Evolutionary conservation across 2,113 vertebrate genomes (phyloP).

Genomic region (Actenoides hombroni): DNA sequence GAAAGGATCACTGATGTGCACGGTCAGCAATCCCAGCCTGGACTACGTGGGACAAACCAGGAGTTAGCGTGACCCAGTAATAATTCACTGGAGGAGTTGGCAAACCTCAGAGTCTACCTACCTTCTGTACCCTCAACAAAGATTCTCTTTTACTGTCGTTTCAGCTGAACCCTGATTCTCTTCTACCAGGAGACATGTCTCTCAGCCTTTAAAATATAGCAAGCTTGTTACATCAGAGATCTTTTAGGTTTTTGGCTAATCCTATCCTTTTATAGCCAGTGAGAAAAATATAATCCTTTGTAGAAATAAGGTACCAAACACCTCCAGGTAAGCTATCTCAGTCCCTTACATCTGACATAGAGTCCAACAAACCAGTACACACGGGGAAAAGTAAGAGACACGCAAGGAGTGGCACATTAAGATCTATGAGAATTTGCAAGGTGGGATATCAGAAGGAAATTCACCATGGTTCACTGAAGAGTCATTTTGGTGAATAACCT

Average conservation of each 20-base stretch:
- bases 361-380: neutral
- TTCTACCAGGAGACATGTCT: neutral
- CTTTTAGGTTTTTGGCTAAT: neutral
- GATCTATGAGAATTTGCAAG: neutral
- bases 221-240: neutral
- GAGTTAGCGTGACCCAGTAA: neutral
- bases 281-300: neutral
- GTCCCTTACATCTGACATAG: rapidly evolving
- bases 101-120: neutral
- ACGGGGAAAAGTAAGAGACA: neutral
- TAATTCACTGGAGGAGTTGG: neutral
- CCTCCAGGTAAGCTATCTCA: neutral
- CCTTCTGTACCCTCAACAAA: neutral
- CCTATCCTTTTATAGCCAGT: neutral
- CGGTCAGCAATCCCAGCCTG: neutral
- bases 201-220: neutral
- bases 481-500: neutral
- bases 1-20: rapidly evolving
- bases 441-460: neutral
- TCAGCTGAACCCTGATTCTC: neutral
- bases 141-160: neutral
- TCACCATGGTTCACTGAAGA: neutral
- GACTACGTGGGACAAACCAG: neutral
- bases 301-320: neutral
- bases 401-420: rapidly evolving